Percentiles rank a stretch among this genome's conserved stretches.
phyloP scores from a whole-genome alignment of 2,888 invertebrate genomes.

The Rotaria sp. region DNA sequence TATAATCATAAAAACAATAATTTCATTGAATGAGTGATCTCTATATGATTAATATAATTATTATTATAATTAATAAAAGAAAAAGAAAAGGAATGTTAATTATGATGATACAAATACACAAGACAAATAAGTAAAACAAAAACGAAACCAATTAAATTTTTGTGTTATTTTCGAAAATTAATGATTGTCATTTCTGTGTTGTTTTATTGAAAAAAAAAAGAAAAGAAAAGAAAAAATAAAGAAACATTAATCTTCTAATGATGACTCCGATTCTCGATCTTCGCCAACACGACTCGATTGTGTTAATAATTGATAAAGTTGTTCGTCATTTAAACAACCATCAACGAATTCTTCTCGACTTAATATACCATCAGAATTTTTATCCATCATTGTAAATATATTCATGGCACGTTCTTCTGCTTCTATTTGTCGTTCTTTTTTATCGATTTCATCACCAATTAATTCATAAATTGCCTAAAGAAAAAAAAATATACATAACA shows the following conservation, averaged over 20 bases:
- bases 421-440: neutral
- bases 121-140: neutral
- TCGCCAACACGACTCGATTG: neutral
- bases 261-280: neutral
- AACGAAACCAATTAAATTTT: neutral
- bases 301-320: slow-evolving; percentile 21
- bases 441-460: slow-evolving; percentile 16
- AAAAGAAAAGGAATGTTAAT: neutral
- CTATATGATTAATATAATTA: no score
- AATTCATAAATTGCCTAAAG: neutral
- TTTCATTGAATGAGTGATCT: no score
- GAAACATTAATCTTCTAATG: neutral
- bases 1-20: no score
- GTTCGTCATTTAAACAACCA: slow-evolving; percentile 28
- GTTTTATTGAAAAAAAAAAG: neutral
- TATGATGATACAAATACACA: neutral
- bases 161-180: neutral
- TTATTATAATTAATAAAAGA: neutral
- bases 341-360: slow-evolving; percentile 19
- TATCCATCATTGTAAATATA: slow-evolving; percentile 28
- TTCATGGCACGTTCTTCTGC: slow-evolving; percentile 13
- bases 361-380: slow-evolving; percentile 16
- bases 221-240: neutral
- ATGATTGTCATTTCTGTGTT: neutral
- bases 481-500: neutral